Percentiles rank a stretch among this genome's conserved stretches.
Conservation (phyloP, 2,797 vertebrate species). For the Spinibarbus caldwelli region DNA sequence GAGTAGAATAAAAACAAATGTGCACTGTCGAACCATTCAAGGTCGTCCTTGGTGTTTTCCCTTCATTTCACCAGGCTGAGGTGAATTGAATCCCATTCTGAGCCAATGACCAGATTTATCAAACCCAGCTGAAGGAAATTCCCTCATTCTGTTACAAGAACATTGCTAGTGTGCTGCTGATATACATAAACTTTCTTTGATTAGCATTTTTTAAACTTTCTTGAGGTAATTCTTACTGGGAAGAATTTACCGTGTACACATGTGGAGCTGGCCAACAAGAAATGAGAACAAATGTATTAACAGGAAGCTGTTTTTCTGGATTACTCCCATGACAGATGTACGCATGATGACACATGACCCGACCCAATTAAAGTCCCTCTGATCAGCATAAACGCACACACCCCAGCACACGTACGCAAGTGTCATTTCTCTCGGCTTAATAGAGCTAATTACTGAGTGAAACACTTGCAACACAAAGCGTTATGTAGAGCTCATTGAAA, state of each 20-base stretch:
- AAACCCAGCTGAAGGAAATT: conserved; percentile 16
- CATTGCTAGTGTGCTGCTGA: background rate
- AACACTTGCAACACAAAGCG: conserved; percentile 67
- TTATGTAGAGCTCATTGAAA: conserved; percentile 72
- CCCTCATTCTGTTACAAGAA: background rate
- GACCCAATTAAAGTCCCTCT: conserved; percentile 47
- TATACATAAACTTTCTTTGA: background rate
- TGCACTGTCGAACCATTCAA: conserved; percentile 8
- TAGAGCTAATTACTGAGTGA: conserved; percentile 78
- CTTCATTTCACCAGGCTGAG: background rate
- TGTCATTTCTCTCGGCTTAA: conserved; percentile 66
- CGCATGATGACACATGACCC: conserved; percentile 32
- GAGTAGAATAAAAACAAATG: conserved; percentile 14
- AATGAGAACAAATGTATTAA: conserved; percentile 5
- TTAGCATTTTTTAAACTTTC: background rate
- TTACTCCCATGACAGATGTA: conserved; percentile 6
- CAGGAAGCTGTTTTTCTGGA: background rate
- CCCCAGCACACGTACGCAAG: conserved; percentile 23
- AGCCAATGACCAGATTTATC: conserved; percentile 35
- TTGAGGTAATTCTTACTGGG: no score
- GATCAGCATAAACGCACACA: conserved; percentile 30
- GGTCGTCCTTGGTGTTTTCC: conserved; percentile 2
- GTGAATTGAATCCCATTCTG: conserved; percentile 13
- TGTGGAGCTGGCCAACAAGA: background rate
- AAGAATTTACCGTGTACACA: background rate